These are phyloP conservation scores for Procambarus clarkii DNA, from an alignment of 1,140 invertebrate genomes.

Conservation along the genomic window DNA sequence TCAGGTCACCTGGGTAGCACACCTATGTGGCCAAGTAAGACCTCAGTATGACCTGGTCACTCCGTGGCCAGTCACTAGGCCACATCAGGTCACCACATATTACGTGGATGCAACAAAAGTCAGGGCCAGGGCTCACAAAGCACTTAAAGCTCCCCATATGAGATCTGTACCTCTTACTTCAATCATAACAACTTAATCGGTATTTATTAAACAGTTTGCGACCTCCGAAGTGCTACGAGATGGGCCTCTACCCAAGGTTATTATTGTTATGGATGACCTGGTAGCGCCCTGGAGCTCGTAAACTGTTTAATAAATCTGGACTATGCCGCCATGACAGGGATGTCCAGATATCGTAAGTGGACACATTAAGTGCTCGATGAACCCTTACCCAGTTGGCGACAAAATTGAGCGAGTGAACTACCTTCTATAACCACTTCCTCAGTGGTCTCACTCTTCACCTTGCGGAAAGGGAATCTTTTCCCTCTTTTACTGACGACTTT, in stretches of 20 bases:
- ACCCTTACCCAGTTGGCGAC: background rate
- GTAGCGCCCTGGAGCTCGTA: too few relatives aligned
- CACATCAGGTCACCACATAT: background rate
- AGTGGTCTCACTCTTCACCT: background rate
- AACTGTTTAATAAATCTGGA: too few relatives aligned
- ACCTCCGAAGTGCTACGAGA: too few relatives aligned
- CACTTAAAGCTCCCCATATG: too few relatives aligned
- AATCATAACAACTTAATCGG: too few relatives aligned
- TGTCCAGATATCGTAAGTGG: too few relatives aligned
- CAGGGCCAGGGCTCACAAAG: background rate
- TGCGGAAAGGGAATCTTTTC: constrained; percentile 38
- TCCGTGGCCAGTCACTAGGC: background rate
- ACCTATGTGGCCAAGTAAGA: background rate
- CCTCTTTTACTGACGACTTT: constrained; percentile 28
- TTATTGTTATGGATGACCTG: too few relatives aligned
- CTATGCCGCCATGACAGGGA: too few relatives aligned
- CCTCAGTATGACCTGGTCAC: background rate
- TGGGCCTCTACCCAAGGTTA: too few relatives aligned
- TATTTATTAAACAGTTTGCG: too few relatives aligned
- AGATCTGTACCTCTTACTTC: too few relatives aligned
- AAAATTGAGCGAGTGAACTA: constrained; percentile 2
- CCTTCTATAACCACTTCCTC: constrained; percentile 16
- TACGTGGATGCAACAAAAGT: background rate
- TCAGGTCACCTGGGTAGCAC: background rate
- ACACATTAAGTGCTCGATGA: too few relatives aligned